A percentile compares a stretch with the other conserved stretches of the same genome.
Conservation (phyloP, 2,888 invertebrate genomes). For the Thyatira batis region DNA sequence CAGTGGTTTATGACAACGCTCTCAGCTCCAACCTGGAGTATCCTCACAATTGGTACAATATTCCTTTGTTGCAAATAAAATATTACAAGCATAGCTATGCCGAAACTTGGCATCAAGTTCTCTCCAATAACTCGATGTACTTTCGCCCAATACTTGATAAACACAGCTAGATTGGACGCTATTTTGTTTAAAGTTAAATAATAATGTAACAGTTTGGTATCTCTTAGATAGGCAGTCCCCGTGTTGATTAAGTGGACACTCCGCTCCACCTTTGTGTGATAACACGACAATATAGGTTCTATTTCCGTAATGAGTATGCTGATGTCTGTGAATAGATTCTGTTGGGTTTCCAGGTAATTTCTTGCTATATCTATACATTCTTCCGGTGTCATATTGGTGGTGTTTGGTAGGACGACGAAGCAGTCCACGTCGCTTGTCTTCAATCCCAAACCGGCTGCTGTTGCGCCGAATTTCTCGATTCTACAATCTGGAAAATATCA, state of each 20-base stretch:
- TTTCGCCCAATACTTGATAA: slow-evolving; percentile 90
- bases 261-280: slow-evolving; percentile 86
- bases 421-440: background rate
- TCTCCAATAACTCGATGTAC: slow-evolving; percentile 80
- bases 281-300: slow-evolving; percentile 83
- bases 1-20: slow-evolving; percentile 71
- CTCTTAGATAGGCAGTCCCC: slow-evolving; percentile 50
- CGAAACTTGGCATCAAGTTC: slow-evolving; percentile 85
- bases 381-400: background rate
- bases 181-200: slow-evolving; percentile 80
- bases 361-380: background rate
- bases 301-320: background rate
- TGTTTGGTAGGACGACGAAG: background rate
- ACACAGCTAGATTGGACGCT: slow-evolving; percentile 81
- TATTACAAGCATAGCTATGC: slow-evolving; percentile 84
- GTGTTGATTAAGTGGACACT: slow-evolving; percentile 43
- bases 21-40: slow-evolving; percentile 60
- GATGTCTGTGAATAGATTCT: background rate
- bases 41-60: slow-evolving; percentile 80
- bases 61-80: slow-evolving; percentile 86
- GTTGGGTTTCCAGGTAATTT: background rate
- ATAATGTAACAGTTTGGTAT: slow-evolving; percentile 84
- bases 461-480: background rate
- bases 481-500: slow-evolving; percentile 1
- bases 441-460: background rate